These are phyloP conservation scores for Erythrocebus patas DNA, from an alignment of 2,113 vertebrate species.

Conservation along the genomic window DNA sequence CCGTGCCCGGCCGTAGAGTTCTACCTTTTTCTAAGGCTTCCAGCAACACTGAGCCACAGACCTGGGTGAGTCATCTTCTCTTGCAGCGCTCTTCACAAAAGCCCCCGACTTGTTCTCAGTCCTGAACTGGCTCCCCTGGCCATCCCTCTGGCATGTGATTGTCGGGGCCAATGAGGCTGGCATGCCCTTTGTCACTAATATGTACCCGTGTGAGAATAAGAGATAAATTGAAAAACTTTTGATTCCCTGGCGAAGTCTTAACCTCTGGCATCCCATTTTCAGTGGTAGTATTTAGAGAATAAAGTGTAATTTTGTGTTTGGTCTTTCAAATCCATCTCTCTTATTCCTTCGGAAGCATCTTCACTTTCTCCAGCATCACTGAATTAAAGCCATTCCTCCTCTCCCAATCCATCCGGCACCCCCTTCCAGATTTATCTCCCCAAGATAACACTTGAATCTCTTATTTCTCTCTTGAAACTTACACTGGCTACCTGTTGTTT, in stretches of 20 bases:
- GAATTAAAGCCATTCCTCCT: not conserved
- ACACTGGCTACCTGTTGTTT: not conserved
- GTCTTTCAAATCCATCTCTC: not conserved
- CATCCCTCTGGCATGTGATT: not conserved
- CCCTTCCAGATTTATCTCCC: not conserved
- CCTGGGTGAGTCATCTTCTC: not conserved
- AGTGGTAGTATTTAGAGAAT: not conserved
- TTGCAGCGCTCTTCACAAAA: not conserved
- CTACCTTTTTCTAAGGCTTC: not conserved
- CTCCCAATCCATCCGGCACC: accelerated
- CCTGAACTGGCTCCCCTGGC: too few species aligned
- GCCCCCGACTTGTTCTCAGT: not conserved
- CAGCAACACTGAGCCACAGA: not conserved
- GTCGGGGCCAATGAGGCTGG: not conserved
- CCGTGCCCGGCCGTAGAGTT: not conserved
- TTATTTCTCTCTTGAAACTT: not conserved
- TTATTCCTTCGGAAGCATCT: not conserved
- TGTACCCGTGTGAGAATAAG: not conserved
- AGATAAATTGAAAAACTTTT: not conserved
- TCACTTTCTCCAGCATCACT: not conserved
- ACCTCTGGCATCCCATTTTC: not conserved
- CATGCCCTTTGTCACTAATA: not conserved
- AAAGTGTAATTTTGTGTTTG: not conserved
- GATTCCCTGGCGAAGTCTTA: not conserved
- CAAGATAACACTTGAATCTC: not conserved